These are phyloP conservation scores for Phortica variegata DNA, from an alignment of 1,140 invertebrate genomes.

Conservation along the genomic window DNA sequence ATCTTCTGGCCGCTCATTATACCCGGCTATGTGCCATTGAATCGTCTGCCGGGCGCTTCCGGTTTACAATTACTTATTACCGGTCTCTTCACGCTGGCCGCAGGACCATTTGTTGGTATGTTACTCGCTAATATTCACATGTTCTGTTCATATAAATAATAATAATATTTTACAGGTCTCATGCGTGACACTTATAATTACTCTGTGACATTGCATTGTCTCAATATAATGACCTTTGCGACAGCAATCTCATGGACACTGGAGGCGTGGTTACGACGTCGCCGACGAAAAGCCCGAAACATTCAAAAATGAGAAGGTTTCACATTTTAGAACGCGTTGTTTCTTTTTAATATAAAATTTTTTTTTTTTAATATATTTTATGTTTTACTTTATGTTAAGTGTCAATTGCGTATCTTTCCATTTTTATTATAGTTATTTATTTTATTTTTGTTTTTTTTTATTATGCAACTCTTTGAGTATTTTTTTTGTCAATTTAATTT, in stretches of 20 bases:
- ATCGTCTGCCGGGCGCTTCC: conserved; percentile 64
- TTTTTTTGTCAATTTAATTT: no score
- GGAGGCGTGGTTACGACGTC: conserved; percentile 41
- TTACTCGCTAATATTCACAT: conserved; percentile 5
- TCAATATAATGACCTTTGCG: conserved; percentile 65
- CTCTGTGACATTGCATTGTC: conserved; percentile 62
- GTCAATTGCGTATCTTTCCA: no score
- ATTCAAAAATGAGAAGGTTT: no score
- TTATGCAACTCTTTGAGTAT: no score
- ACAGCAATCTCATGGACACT: conserved; percentile 63
- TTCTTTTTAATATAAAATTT: conserved; percentile 4
- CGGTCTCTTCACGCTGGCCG: conserved; percentile 61
- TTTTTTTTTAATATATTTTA: conserved; percentile 7
- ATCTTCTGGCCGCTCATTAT: conserved; percentile 69
- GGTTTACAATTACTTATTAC: conserved; percentile 65
- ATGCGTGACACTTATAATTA: conserved; percentile 64
- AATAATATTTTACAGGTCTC: conserved; percentile 59
- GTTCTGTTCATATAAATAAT: neutral
- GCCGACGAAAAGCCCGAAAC: conserved; percentile 14
- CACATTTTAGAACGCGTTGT: neutral
- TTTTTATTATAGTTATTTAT: no score
- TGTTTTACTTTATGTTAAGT: neutral
- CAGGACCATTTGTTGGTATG: conserved; percentile 64
- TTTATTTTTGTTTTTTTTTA: no score
- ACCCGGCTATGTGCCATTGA: conserved; percentile 65